Conservation (phyloP, 2,113 vertebrate species). For the Nerophis ophidion region DNA sequence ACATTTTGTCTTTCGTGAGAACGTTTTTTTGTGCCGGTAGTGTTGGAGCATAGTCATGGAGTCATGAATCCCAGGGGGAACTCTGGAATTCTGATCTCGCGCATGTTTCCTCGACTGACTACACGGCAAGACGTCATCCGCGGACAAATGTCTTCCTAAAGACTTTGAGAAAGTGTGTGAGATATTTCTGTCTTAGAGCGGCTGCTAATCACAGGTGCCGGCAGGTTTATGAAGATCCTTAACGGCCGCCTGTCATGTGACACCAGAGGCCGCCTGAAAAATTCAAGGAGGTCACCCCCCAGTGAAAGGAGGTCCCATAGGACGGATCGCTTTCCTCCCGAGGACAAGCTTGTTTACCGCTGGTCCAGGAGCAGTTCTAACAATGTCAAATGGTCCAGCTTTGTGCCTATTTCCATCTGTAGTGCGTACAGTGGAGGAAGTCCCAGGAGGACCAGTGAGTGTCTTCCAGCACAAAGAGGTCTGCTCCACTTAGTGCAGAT, state of each 20-base stretch:
- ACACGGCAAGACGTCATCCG: no score
- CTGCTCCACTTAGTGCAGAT: not conserved
- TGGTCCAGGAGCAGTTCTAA: not conserved
- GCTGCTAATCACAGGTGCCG: not conserved
- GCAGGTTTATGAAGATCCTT: slow-evolving; percentile 1
- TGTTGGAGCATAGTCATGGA: no score
- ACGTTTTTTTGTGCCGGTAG: no score
- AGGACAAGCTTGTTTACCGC: not conserved
- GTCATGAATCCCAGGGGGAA: no score
- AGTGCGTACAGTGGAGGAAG: not conserved
- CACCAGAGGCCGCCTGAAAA: slow-evolving; percentile 6
- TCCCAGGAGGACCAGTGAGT: not conserved
- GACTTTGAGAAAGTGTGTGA: no score
- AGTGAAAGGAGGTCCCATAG: slow-evolving; percentile 8
- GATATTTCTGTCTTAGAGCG: not conserved
- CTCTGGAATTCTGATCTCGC: no score
- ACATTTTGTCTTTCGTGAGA: no score
- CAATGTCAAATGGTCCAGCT: not conserved
- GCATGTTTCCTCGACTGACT: no score
- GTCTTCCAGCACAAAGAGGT: not conserved
- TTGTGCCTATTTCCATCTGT: not conserved
- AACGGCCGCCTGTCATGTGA: slow-evolving; percentile 9
- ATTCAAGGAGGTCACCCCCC: slow-evolving; percentile 11
- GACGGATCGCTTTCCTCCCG: slow-evolving; percentile 7
- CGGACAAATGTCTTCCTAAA: no score